phyloP scores from a whole-genome alignment of 2,797 vertebrate genomes.

The Leucoraja ocellata region DNA sequence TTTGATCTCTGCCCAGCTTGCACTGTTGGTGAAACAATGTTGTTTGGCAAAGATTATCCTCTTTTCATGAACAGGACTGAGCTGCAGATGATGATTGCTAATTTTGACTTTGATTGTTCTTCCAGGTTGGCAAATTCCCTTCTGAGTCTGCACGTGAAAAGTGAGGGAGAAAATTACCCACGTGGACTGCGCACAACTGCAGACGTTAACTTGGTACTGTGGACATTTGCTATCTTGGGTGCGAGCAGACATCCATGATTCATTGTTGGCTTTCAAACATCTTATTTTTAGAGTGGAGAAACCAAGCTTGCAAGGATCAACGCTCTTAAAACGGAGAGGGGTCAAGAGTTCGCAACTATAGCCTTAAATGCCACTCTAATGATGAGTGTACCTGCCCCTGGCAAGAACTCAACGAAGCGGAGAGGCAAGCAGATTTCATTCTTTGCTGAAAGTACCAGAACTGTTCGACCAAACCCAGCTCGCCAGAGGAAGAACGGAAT shows the following conservation, averaged over 20 bases:
- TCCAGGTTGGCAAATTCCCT: background rate
- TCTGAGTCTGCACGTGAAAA: background rate
- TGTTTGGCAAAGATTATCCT: background rate
- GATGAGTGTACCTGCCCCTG: constrained; percentile 92
- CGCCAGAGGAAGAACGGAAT: constrained; percentile 72
- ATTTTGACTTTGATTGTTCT: constrained; percentile 9
- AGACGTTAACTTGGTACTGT: background rate
- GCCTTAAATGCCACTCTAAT: constrained; percentile 44
- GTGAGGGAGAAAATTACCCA: no score
- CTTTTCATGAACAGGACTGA: background rate
- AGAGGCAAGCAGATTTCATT: constrained; percentile 82
- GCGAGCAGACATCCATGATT: background rate
- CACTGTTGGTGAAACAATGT: background rate
- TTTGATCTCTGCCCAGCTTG: background rate
- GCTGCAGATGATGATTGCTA: background rate
- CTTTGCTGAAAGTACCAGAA: constrained; percentile 69
- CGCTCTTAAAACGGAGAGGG: background rate
- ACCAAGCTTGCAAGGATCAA: no score
- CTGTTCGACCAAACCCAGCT: constrained; percentile 70
- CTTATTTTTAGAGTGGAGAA: background rate
- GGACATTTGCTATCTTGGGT: background rate
- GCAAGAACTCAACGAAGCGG: constrained; percentile 81
- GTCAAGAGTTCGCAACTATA: background rate
- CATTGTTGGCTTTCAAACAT: background rate
- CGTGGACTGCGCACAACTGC: background rate